Conservation (phyloP, 1,140 invertebrate species). For the Drosophila simulans region DNA sequence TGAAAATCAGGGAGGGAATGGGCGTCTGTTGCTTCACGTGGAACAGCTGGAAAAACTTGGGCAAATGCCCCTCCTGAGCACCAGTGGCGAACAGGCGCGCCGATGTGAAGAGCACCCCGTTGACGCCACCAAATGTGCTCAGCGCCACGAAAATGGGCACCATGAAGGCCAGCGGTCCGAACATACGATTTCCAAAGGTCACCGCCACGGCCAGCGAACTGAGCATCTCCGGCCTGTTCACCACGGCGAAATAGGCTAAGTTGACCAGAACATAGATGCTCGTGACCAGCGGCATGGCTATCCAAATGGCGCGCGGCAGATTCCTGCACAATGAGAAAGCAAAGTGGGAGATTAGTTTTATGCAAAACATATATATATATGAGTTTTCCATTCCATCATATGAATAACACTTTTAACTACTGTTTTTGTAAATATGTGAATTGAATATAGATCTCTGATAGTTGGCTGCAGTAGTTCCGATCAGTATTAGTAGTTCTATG, state of each 20-base stretch:
- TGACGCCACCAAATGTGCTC: constrained; percentile 93
- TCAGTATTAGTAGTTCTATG: too few relatives aligned
- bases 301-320: constrained; percentile 93
- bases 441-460: too few relatives aligned
- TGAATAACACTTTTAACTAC: too few relatives aligned
- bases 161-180: constrained; percentile 90
- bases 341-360: not conserved
- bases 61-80: constrained; percentile 93
- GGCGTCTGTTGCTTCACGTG: constrained; percentile 91
- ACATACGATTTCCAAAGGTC: constrained; percentile 92
- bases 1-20: constrained; percentile 92
- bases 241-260: constrained; percentile 94
- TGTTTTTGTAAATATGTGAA: too few relatives aligned
- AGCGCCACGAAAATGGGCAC: constrained; percentile 96
- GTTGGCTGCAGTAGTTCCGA: too few relatives aligned
- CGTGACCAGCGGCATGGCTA: constrained; percentile 94
- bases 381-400: too few relatives aligned
- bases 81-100: constrained; percentile 91
- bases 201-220: constrained; percentile 93
- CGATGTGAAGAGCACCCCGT: constrained; percentile 96
- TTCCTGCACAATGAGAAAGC: constrained; percentile 87
- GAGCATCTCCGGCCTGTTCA: constrained; percentile 91
- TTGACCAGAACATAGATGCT: constrained; percentile 94
- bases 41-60: constrained; percentile 91
- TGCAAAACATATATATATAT: too few relatives aligned